Conservation (phyloP, 2,797 vertebrate genomes). For the Florisuga fusca region DNA sequence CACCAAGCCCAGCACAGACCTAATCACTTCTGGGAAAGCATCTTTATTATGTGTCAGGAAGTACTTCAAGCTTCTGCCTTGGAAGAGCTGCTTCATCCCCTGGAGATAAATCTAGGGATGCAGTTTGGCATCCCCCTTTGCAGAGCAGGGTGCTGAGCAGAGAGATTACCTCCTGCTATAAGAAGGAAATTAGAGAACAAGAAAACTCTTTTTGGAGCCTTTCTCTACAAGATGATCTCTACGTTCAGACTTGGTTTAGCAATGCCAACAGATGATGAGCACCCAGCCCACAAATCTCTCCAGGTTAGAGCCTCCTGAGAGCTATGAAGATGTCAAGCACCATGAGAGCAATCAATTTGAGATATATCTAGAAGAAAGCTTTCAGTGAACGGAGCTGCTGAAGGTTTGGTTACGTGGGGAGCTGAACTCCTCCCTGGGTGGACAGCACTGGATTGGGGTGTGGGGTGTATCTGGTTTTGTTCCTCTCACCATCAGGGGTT, state of each 20-base stretch:
- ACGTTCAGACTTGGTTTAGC: not conserved
- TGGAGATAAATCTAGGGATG: not conserved
- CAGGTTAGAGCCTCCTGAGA: rapidly evolving
- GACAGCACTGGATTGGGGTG: not conserved
- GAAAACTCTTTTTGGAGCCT: not conserved
- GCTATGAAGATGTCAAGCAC: too few species aligned
- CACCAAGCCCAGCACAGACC: not conserved
- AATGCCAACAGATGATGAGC: not conserved
- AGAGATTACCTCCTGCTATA: not conserved
- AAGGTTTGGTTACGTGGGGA: not conserved
- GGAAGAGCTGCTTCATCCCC: not conserved
- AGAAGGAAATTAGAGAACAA: not conserved
- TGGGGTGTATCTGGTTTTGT: not conserved
- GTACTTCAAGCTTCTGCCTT: not conserved
- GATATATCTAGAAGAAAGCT: not conserved
- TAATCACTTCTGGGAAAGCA: not conserved
- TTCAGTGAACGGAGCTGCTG: not conserved
- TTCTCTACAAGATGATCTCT: not conserved
- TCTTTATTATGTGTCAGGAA: not conserved
- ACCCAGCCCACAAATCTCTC: not conserved
- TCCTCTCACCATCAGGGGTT: not conserved
- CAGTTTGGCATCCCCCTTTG: not conserved
- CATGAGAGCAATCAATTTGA: not conserved
- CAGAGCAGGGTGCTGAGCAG: not conserved
- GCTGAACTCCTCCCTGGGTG: not conserved